Evolutionary conservation across 1,140 invertebrate genomes (phyloP), one percentile per base, ranked within the genome.

Genomic region (Drosophila eugracilis): DNA sequence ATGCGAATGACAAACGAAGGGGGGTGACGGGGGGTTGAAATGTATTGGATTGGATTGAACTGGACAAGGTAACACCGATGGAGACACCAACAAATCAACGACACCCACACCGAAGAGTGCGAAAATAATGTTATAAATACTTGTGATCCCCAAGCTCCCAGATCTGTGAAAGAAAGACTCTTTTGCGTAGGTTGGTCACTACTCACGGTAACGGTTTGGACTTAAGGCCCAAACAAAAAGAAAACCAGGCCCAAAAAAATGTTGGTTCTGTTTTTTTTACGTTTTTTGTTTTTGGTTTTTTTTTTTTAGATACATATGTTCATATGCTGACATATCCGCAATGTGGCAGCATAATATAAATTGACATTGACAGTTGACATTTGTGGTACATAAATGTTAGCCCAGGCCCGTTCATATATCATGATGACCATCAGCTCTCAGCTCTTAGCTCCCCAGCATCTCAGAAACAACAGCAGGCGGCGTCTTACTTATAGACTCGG

Each of bases 321-420:
- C 77, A 78, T 65, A 67, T 72, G 80, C 81, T 86, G 80, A 85
- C 80, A 85, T 86, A 85, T 85, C 80, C 80, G 80, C 80, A 85
- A 85, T 85, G 80, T 85, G 80, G 80, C 80, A 86, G 76, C 80
- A 84, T 84, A 79, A 84, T 85, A 85, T 85, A 85, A 85, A 85
- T 85, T 85, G 80, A 85, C 80, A 85, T 85, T 85, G 80, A 85
- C 80, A 85, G 80, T 85, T 85, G 80, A 85, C 80, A 85, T 85
- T 86, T 85, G 80, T 85, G 80, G 80, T 85, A 85, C 80, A 85
- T 85, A 85, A 85, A 85, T 85, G 83, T 84, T 84, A 85, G 81
- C 81, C 80, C 83, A 74, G 60, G 72, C 81, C 70, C 55, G 75
- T 80, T 84, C 79, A 85, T 84, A 79, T 84, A 84, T 84, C 79